Base-by-base conservation (phyloP, 1,140 invertebrate species). In the Arctopsyche grandis region DNA sequence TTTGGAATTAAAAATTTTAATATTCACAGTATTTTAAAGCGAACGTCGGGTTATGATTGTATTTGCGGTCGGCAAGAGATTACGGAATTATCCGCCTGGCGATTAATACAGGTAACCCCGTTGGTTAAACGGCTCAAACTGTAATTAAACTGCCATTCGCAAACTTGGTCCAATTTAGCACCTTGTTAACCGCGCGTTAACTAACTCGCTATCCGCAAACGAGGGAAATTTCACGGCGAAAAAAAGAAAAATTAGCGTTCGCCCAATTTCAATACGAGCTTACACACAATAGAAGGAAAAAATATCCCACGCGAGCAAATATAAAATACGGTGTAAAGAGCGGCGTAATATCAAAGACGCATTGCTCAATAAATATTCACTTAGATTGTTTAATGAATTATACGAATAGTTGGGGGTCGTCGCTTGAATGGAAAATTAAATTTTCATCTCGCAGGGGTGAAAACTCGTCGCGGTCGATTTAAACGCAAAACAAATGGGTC, bases 91-190 rank as follows among this genome's bases (percentile, higher is more conserved):
- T 77, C 75, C 44, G 75, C 77, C 71, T 69, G 80, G 24, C 60
- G 48, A 78, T 81, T 78, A 81, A 81, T 81, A 75, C 75, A 76
- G 75, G n/a, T 58, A 38, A 44, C 56, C 56, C 71, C 52, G 77
- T 77, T 60, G 76, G 58, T 78, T 70, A 58, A 71, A 78, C 52
- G 73, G 80, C 74, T 78, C 69, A 78, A 81, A 78, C 74, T 69
- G 77, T 81, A 81, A 81, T 81, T 81, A 81, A 78, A 74, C 80
- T 81, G 76, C 77, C 80, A 81, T 75, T 74, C 71, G 44, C 76
- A 69, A 78, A 78, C 76, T 81, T 78, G 77, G 60, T 75, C 24
- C 70, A 56, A 73, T 75, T 79, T 79, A 69, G 70, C 69, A 73
- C 69, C 77, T 71, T 63, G 69, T 73, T 71, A 56, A 70, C 69